Evolutionary conservation across 2,888 invertebrate species (phyloP).

Genomic region (Protodeltote pygarga): DNA sequence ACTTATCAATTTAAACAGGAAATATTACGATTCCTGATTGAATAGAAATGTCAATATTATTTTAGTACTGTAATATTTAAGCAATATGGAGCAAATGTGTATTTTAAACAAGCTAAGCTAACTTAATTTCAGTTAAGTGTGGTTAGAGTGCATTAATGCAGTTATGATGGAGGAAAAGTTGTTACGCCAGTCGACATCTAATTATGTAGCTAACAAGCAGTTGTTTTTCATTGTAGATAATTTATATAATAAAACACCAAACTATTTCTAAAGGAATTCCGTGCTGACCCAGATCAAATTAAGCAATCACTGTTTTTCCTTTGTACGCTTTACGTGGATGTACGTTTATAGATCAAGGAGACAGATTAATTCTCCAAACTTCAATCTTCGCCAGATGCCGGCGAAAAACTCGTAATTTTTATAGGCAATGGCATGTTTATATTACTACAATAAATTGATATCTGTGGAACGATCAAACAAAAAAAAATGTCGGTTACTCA

Average conservation of each 20-base stretch:
- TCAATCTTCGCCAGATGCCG: conserved; percentile 29
- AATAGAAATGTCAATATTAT: conserved; percentile 50
- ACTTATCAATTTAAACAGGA: conserved; percentile 40
- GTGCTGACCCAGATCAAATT: conserved; percentile 46
- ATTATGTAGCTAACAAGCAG: background rate
- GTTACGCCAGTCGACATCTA: background rate
- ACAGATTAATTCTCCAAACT: conserved; percentile 46
- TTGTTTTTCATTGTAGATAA: conserved; percentile 6
- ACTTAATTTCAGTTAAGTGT: too few species aligned
- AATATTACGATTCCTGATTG: conserved; percentile 46
- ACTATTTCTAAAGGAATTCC: conserved; percentile 24
- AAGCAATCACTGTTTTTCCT: conserved; percentile 41
- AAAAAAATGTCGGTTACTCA: conserved; percentile 62
- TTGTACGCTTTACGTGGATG: conserved; percentile 27
- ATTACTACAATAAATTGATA: conserved; percentile 52
- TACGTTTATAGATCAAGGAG: conserved; percentile 57
- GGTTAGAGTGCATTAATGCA: too few species aligned
- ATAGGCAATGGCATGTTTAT: conserved; percentile 47
- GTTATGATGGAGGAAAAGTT: too few species aligned
- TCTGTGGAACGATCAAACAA: conserved; percentile 58
- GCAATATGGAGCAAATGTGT: too few species aligned
- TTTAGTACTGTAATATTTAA: too few species aligned
- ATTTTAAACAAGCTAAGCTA: too few species aligned
- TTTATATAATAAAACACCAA: conserved; percentile 25
- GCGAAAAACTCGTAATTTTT: conserved; percentile 45